These are phyloP conservation scores for Dunckerocampus dactyliophorus DNA, from an alignment of 2,113 vertebrate species.

Conservation along the genomic window DNA sequence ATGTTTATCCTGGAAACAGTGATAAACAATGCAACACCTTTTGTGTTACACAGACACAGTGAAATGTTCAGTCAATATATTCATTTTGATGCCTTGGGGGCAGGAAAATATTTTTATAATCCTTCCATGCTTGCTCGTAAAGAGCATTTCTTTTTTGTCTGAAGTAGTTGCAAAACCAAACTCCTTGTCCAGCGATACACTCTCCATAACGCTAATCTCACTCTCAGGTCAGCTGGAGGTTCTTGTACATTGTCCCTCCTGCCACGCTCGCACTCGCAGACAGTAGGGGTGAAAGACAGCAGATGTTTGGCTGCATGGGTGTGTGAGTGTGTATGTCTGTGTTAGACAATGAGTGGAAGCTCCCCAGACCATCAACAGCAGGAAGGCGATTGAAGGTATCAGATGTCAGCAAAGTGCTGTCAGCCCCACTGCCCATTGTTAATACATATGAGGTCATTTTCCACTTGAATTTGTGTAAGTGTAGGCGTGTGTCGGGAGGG, in stretches of 20 bases:
- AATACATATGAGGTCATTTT: conserved; percentile 25
- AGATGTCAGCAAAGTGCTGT: conserved; percentile 60
- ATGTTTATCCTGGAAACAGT: conserved; percentile 59
- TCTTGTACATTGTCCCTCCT: conserved; percentile 17
- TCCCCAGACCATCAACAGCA: conserved; percentile 67
- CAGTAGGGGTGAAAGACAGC: conserved; percentile 67
- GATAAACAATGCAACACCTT: neutral
- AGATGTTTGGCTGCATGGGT: conserved; percentile 66
- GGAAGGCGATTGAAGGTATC: conserved; percentile 68
- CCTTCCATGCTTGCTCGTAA: neutral
- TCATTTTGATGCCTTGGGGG: neutral
- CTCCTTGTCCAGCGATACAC: conserved; percentile 2
- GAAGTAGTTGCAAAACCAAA: neutral
- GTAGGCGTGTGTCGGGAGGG: conserved; percentile 6
- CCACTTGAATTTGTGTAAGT: conserved; percentile 39
- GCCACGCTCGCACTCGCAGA: conserved; percentile 17
- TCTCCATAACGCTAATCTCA: conserved; percentile 21
- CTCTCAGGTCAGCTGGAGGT: conserved; percentile 38
- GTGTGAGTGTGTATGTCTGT: conserved; percentile 36
- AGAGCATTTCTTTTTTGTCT: neutral
- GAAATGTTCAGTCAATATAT: neutral
- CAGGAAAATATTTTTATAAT: neutral
- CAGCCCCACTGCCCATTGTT: conserved; percentile 42
- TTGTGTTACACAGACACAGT: neutral
- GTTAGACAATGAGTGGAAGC: conserved; percentile 70